Evolutionary conservation across 2,113 vertebrate species (phyloP).

Genomic region (Actenoides lindsayi): DNA sequence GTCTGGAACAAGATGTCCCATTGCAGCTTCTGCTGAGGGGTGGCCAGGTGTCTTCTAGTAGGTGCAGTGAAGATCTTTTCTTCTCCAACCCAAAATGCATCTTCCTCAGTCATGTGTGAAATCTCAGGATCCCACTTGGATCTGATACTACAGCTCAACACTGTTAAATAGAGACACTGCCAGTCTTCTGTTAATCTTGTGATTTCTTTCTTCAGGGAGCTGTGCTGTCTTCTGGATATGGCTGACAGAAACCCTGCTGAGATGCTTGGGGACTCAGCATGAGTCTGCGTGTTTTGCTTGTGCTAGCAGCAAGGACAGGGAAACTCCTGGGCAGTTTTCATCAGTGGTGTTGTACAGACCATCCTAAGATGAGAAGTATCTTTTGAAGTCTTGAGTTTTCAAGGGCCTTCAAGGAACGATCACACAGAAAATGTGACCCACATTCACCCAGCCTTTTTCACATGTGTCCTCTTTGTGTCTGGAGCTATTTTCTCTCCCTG

Average conservation of each 20-base stretch:
- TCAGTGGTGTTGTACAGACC: neutral
- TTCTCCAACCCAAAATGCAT: neutral
- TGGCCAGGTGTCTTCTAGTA: neutral
- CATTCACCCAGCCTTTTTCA: neutral
- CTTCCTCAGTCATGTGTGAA: neutral
- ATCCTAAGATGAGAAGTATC: neutral
- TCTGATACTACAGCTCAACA: rapidly evolving
- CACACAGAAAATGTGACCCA: neutral
- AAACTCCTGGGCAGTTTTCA: neutral
- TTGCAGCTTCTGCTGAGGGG: neutral
- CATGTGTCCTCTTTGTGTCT: rapidly evolving
- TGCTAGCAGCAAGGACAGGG: neutral
- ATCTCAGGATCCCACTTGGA: neutral
- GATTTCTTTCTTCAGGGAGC: neutral
- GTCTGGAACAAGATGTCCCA: neutral
- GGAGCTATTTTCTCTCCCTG: neutral
- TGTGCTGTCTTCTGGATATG: neutral
- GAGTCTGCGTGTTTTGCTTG: neutral
- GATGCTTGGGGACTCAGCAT: neutral
- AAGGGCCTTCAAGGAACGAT: neutral
- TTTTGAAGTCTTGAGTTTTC: neutral
- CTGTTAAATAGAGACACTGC: neutral
- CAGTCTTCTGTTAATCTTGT: rapidly evolving
- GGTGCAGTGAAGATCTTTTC: neutral
- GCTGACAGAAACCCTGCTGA: neutral